phyloP scores from a whole-genome alignment of 2,113 vertebrate species.

The Siphamia tubifer region DNA sequence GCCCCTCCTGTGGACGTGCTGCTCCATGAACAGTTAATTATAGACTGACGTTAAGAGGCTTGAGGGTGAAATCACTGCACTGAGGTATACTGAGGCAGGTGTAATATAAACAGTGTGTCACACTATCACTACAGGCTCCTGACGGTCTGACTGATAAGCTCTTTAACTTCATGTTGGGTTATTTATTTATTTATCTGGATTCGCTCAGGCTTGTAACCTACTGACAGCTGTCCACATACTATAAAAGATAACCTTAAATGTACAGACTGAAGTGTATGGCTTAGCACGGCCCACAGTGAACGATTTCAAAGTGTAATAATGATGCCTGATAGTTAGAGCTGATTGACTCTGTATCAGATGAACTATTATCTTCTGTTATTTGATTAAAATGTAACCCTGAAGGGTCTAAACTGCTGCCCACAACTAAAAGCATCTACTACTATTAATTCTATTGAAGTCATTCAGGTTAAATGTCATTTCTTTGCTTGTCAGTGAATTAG shows the following conservation, averaged over 20 bases:
- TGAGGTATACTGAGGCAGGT: neutral
- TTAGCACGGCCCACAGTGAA: too few relatives aligned
- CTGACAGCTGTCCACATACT: conserved; percentile 52
- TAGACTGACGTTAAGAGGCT: conserved; percentile 3
- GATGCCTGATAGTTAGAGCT: too few relatives aligned
- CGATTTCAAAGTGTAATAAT: too few relatives aligned
- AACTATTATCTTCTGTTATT: neutral
- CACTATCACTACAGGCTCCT: conserved; percentile 28
- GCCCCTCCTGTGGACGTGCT: neutral
- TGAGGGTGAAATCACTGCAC: neutral
- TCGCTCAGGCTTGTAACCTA: conserved; percentile 8
- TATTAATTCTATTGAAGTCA: too few relatives aligned
- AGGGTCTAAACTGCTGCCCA: too few relatives aligned
- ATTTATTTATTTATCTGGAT: conserved; percentile 39
- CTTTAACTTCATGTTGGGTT: conserved; percentile 5
- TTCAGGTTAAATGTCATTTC: too few relatives aligned
- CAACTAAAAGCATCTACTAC: too few relatives aligned
- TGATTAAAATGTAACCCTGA: too few relatives aligned
- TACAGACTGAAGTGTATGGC: neutral
- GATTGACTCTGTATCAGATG: too few relatives aligned
- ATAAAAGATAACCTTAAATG: conserved; percentile 19
- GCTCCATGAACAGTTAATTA: neutral
- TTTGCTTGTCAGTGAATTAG: too few relatives aligned
- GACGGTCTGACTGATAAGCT: conserved; percentile 22
- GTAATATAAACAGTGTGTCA: neutral